phyloP scores from a whole-genome alignment of 2,113 vertebrate genomes.

The Chaetops frenatus region DNA sequence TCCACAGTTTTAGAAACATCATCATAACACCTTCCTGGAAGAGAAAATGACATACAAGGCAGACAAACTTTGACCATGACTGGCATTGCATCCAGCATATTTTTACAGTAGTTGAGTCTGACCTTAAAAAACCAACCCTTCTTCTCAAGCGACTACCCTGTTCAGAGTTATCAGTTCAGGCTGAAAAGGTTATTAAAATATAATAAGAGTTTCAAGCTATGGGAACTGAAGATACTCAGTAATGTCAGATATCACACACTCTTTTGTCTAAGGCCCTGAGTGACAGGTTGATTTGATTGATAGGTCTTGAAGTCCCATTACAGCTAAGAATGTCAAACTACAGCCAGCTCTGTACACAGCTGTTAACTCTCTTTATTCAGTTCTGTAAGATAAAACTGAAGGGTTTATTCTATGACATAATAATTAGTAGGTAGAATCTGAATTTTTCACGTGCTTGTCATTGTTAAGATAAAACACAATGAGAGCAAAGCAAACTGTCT shows the following conservation, averaged over 20 bases:
- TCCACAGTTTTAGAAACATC: not conserved
- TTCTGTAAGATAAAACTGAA: not conserved
- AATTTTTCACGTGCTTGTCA: not conserved
- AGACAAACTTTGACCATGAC: not conserved
- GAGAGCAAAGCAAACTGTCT: not conserved
- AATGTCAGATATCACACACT: not conserved
- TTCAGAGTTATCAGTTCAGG: not conserved
- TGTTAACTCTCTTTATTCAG: not conserved
- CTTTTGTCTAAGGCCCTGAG: not conserved
- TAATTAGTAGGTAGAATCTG: not conserved
- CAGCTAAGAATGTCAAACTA: not conserved
- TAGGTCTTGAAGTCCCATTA: not conserved
- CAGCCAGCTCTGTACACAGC: not conserved
- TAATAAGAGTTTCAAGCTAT: not conserved
- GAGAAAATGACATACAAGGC: fast-evolving
- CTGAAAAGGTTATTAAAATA: not conserved
- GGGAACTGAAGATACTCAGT: not conserved
- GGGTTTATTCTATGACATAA: not conserved
- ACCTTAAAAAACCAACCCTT: not conserved
- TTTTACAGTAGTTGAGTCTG: not conserved
- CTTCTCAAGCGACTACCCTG: not conserved
- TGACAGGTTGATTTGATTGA: not conserved
- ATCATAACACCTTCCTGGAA: not conserved
- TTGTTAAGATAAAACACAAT: not conserved
- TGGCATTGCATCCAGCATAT: not conserved